phyloP scores from a whole-genome alignment of 2,113 vertebrate genomes.

The Serranochromis macrocephalus region DNA sequence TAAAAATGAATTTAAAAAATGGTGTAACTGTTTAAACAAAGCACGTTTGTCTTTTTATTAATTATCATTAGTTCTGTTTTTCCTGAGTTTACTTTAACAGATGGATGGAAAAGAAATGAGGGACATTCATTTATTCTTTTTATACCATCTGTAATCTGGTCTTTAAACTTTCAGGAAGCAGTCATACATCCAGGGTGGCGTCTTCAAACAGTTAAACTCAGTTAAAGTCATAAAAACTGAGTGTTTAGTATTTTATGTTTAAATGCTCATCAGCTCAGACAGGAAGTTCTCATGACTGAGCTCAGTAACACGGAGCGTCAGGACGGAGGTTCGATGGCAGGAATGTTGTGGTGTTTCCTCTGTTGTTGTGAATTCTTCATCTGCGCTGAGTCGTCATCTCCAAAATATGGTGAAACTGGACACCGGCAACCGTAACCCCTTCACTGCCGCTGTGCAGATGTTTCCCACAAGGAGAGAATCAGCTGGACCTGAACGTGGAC shows the following conservation, averaged over 20 bases:
- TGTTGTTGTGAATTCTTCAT: conserved; percentile 35
- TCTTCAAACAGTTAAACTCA: not conserved
- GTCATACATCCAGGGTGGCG: not conserved
- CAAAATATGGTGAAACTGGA: conserved; percentile 63
- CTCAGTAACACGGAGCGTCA: not conserved
- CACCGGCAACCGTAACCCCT: conserved; percentile 55
- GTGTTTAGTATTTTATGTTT: not conserved
- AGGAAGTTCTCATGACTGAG: not conserved
- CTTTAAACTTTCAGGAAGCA: not conserved
- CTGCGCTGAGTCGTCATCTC: conserved; percentile 58
- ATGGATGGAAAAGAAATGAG: not conserved
- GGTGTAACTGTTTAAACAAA: not conserved
- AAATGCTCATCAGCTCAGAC: not conserved
- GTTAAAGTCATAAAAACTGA: not conserved
- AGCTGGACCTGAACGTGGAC: not conserved
- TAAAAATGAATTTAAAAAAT: not conserved
- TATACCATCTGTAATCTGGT: not conserved
- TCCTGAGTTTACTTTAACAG: not conserved
- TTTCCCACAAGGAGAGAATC: not conserved
- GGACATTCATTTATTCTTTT: not conserved
- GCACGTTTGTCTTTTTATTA: not conserved
- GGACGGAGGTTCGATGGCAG: not conserved
- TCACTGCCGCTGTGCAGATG: not conserved
- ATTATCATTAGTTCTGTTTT: not conserved
- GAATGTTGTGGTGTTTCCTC: not conserved